Evolutionary conservation across 2,888 invertebrate species (phyloP).

Genomic region (Bhutanitis thaidina): DNA sequence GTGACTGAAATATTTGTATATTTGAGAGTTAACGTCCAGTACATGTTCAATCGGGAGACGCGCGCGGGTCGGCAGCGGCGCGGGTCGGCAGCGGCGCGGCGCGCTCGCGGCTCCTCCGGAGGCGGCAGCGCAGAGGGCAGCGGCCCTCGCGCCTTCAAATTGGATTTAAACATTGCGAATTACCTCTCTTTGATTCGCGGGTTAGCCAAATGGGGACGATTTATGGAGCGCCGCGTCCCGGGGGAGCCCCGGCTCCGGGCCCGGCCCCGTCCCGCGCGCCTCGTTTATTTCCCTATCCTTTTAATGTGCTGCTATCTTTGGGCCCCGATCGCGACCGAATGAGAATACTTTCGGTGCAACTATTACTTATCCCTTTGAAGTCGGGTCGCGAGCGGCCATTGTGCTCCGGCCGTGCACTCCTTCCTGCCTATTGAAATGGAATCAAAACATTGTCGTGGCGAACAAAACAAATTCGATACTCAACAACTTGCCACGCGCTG

Average conservation of each 20-base stretch:
- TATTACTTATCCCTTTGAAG: slow-evolving; percentile 36
- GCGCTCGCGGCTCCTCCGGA: too few species aligned
- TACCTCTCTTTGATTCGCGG: slow-evolving; percentile 75
- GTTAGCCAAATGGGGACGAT: slow-evolving; percentile 73
- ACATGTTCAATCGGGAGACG: too few species aligned
- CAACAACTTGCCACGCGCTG: not conserved
- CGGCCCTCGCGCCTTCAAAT: slow-evolving; percentile 45
- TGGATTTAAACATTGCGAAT: slow-evolving; percentile 76
- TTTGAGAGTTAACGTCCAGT: too few species aligned
- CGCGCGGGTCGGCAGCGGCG: too few species aligned
- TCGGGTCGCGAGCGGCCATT: slow-evolving; percentile 17
- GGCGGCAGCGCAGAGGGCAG: too few species aligned
- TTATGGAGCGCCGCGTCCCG: slow-evolving; percentile 55
- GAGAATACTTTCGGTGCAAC: slow-evolving; percentile 32
- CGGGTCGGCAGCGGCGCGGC: too few species aligned
- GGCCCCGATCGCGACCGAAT: slow-evolving; percentile 46
- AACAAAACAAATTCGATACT: slow-evolving; percentile 7
- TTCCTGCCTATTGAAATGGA: not conserved
- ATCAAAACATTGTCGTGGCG: slow-evolving; percentile 12
- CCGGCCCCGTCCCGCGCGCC: slow-evolving; percentile 35
- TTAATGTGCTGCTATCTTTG: slow-evolving; percentile 69
- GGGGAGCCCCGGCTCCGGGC: slow-evolving; percentile 21
- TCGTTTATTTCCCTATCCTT: slow-evolving; percentile 56
- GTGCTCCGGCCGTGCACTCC: not conserved
- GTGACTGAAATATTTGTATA: too few species aligned